Percentiles rank a stretch among this genome's conserved stretches.
Evolutionary conservation across 2,797 vertebrate species (phyloP).

Genomic region (Danionella dracula): DNA sequence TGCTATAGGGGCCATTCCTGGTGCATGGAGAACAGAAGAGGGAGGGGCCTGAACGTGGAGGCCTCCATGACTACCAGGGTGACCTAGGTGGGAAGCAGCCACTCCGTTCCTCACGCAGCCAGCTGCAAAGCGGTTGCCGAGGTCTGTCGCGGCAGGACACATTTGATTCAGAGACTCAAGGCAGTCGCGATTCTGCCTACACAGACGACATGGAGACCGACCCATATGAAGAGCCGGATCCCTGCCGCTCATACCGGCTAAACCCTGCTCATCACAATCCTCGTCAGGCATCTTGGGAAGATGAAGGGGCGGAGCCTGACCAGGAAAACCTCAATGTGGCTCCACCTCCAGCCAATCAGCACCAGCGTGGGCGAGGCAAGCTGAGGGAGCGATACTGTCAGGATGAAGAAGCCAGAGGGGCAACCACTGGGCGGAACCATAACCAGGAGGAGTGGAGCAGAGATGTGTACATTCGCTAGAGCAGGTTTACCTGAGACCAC

Average conservation of each 20-base stretch:
- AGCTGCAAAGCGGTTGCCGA: slow-evolving; percentile 66
- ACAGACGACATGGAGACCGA: slow-evolving; percentile 95
- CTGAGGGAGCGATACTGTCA: slow-evolving; percentile 81
- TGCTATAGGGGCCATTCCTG: slow-evolving; percentile 83
- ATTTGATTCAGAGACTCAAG: slow-evolving; percentile 87
- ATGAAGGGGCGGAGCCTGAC: slow-evolving; percentile 78
- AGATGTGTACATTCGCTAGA: slow-evolving; percentile 78
- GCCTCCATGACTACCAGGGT: slow-evolving; percentile 75
- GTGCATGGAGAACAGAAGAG: slow-evolving; percentile 82
- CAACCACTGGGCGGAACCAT: slow-evolving; percentile 74
- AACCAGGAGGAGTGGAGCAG: slow-evolving; percentile 78
- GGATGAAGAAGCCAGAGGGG: slow-evolving; percentile 66
- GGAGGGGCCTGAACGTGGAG: slow-evolving; percentile 74
- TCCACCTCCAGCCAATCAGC: slow-evolving; percentile 58
- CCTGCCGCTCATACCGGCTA: slow-evolving; percentile 67
- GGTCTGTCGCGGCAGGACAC: slow-evolving; percentile 89
- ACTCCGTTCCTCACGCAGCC: slow-evolving; percentile 66
- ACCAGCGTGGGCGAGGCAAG: slow-evolving; percentile 74
- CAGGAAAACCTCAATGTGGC: slow-evolving; percentile 80
- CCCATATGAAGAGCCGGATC: slow-evolving; percentile 84
- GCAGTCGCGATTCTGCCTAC: slow-evolving; percentile 89
- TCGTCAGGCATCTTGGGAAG: slow-evolving; percentile 80
- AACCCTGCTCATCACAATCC: slow-evolving; percentile 67
- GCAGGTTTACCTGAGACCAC: slow-evolving; percentile 23
- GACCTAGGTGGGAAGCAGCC: slow-evolving; percentile 72